These are phyloP conservation scores for Echinometra lucunter DNA, from an alignment of 53 echinoderm and acorn worm genomes.

Conservation along the genomic window DNA sequence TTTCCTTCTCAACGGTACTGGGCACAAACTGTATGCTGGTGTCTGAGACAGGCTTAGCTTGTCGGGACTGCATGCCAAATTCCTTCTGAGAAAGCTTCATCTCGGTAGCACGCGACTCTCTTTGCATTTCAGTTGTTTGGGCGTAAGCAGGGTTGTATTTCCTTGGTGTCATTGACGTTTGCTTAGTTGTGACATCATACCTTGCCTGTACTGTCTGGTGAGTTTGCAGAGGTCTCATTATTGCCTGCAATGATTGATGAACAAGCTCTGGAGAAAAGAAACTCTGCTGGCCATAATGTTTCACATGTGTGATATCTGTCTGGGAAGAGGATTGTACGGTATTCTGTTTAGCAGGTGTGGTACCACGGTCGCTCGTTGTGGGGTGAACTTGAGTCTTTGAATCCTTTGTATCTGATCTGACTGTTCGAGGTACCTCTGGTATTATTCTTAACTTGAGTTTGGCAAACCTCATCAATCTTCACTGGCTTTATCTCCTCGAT, in stretches of 20 bases:
- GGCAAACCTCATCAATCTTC: conserved; percentile 61
- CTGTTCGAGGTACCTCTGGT: conserved; percentile 68
- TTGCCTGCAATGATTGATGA: conserved; percentile 48
- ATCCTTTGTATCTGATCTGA: conserved; percentile 58
- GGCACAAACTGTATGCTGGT: conserved; percentile 11
- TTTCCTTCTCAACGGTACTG: background rate
- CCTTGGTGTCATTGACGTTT: conserved; percentile 62
- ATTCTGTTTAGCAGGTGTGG: conserved; percentile 65
- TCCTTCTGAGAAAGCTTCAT: conserved; percentile 55
- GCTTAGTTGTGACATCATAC: conserved; percentile 44
- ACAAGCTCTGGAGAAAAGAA: conserved; percentile 13
- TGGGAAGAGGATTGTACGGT: conserved; percentile 48
- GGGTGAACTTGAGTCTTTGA: conserved; percentile 76
- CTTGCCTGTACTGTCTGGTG: conserved; percentile 51
- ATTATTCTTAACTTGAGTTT: conserved; percentile 44
- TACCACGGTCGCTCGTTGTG: conserved; percentile 66
- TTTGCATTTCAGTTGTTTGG: conserved; percentile 68
- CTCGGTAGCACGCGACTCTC: conserved; percentile 66
- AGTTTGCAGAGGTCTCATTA: conserved; percentile 54
- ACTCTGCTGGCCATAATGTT: conserved; percentile 23
- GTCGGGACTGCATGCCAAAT: conserved; percentile 68
- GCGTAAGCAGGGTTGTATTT: conserved; percentile 54
- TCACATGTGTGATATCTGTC: conserved; percentile 12
- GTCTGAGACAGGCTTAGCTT: background rate
- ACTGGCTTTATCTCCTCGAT: conserved; percentile 70